phyloP scores from a whole-genome alignment of 2,888 invertebrate genomes.

The Mesorhabditis spiculigera region DNA sequence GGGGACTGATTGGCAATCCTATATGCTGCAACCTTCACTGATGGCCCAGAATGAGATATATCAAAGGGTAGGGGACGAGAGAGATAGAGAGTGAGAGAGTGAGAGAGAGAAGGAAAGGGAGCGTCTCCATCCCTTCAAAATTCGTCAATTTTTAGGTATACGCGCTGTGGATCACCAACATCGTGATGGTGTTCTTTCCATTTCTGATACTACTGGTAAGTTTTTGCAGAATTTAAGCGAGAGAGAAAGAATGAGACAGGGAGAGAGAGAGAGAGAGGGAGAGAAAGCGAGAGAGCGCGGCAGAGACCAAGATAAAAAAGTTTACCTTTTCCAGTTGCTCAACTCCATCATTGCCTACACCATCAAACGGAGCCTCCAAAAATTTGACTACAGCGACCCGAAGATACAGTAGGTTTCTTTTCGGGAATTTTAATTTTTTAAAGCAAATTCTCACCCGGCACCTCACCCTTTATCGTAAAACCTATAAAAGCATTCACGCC shows the following conservation, averaged over 20 bases:
- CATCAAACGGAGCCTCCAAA: slow-evolving; percentile 80
- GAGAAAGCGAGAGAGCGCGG: not conserved
- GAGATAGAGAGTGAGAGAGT: not conserved
- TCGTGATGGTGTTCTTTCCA: slow-evolving; percentile 89
- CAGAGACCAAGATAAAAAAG: not conserved
- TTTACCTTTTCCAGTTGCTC: slow-evolving; percentile 68
- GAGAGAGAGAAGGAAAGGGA: not conserved
- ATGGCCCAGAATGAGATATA: slow-evolving; percentile 41
- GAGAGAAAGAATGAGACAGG: not conserved
- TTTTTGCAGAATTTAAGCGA: slow-evolving; percentile 3
- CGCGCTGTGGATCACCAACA: slow-evolving; percentile 87
- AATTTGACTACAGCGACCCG: slow-evolving; percentile 64
- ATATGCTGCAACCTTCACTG: slow-evolving; percentile 37
- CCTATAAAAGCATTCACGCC: too few relatives aligned
- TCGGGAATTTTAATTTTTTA: not conserved
- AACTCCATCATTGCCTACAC: slow-evolving; percentile 89
- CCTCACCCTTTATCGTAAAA: not conserved
- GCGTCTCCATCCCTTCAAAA: not conserved
- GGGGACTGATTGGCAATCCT: slow-evolving; percentile 45
- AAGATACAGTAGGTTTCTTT: slow-evolving; percentile 9
- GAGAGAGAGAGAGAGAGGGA: not conserved
- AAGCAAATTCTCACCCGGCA: slow-evolving; percentile 7
- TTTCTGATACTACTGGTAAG: slow-evolving; percentile 72
- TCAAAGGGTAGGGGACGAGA: slow-evolving; percentile 35
- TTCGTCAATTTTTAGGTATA: slow-evolving; percentile 66